A percentile compares a stretch with the other conserved stretches of the same genome.
Evolutionary conservation across 2,113 vertebrate species (phyloP).

Genomic region (Psophia crepitans): DNA sequence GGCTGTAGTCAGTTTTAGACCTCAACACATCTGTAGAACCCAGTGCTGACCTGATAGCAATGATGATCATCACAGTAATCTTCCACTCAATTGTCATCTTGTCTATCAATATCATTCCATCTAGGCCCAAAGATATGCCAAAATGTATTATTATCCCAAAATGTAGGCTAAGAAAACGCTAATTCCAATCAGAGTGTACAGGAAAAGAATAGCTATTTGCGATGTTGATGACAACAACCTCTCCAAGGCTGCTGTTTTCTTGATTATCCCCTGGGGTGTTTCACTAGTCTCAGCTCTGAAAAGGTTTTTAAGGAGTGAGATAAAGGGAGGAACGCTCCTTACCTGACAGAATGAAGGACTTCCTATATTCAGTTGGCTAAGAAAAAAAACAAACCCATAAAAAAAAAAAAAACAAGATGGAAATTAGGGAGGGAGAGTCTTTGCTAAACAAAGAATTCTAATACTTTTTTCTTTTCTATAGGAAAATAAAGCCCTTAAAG

Average conservation of each 20-base stretch:
- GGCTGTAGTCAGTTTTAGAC: not conserved
- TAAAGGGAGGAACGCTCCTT: not conserved
- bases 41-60: not conserved
- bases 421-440: not conserved
- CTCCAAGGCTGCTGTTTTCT: not conserved
- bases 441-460: not conserved
- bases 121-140: not conserved
- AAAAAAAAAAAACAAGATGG: not conserved
- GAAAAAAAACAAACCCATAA: no score
- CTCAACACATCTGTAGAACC: not conserved
- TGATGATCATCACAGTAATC: not conserved
- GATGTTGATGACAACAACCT: not conserved
- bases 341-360: not conserved
- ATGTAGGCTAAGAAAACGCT: not conserved
- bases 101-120: not conserved
- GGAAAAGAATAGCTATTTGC: not conserved
- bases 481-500: not conserved
- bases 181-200: not conserved
- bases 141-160: no score
- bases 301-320: not conserved
- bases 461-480: no score
- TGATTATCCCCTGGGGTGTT: not conserved
- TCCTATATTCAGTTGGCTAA: not conserved
- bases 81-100: not conserved
- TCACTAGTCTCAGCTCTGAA: not conserved